Percentiles rank a stretch among this genome's conserved stretches.
These are phyloP conservation scores for Melanotaenia duboulayi DNA, from an alignment of 2,113 vertebrate genomes.

Conservation along the genomic window DNA sequence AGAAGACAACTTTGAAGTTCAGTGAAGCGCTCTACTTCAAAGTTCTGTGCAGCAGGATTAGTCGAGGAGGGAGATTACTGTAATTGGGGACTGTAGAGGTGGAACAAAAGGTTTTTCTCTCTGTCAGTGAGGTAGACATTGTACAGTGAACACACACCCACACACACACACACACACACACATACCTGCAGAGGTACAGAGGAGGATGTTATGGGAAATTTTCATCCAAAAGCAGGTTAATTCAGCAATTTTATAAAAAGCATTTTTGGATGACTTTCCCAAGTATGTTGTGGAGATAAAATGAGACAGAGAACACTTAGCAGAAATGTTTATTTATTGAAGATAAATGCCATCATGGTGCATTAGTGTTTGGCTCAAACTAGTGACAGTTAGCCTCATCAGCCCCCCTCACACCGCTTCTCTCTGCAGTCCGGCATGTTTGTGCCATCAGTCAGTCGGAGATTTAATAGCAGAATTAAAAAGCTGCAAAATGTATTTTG, in stretches of 20 bases:
- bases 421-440: too few species aligned
- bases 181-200: constrained; percentile 1
- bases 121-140: constrained; percentile 40
- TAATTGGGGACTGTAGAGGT: constrained; percentile 68
- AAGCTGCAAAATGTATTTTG: too few species aligned
- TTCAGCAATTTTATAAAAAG: constrained; percentile 15
- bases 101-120: constrained; percentile 67
- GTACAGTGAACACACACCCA: constrained; percentile 24
- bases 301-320: constrained; percentile 2
- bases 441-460: too few species aligned
- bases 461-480: too few species aligned
- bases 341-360: background rate
- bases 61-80: constrained; percentile 67
- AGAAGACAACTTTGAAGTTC: constrained; percentile 70
- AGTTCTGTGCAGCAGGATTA: constrained; percentile 61
- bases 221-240: background rate
- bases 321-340: background rate
- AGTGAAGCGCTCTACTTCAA: constrained; percentile 61
- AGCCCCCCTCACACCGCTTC: too few species aligned
- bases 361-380: constrained; percentile 7
- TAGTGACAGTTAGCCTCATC: background rate
- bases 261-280: constrained; percentile 1
- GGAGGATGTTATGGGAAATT: constrained; percentile 8
- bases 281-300: background rate
- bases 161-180: constrained; percentile 14